Base-by-base conservation (phyloP, 1,140 invertebrate genomes). In the Eurosta solidaginis region DNA sequence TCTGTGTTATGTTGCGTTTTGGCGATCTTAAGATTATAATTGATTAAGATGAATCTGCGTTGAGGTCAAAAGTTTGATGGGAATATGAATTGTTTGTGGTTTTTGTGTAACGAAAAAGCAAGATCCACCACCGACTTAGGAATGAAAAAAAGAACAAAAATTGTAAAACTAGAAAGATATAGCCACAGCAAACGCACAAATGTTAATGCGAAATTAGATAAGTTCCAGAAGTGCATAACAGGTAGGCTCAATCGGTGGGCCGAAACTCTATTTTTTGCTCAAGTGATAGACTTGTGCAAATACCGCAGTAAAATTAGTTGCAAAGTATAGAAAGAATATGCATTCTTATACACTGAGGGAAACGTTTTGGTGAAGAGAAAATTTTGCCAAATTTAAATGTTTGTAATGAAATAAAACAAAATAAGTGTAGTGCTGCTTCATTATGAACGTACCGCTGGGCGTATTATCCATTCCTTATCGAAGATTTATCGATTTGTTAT, bases 41-140 rank as follows among this genome's bases (percentile, higher is more conserved):
- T 78, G 77, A 78, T 78, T 78, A 78, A 78, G 77, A 78, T 78
- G 77, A 78, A 78, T 78, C 77, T 74, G 77, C 73, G 73, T 74
- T 75, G 68, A 36, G 77, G 77, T 78, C 77, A 78, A 78, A 78
- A 75, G 77, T 78, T 78, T 78, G 73, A 36, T 54, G 77, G 73
- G 77, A 52, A 54, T 74, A 78, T 78, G 75, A 78, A 78, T 78
- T 78, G 77, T 74, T 78, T 75, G 77, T 74, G 77, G 77, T 75
- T 78, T n/a, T 73, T 78, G 50, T 78, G 49, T 78, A 78, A 78
- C 77, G 77, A 68, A 74, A 68, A 68, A 68, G 29, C 33, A 27
- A 68, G 54, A 17, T 27, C 5, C 29, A 22, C 2, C 14, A 29
- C 22, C 14, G 54, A n/a, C n/a, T n/a, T 29, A 59, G n/a, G 17